phyloP scores from a whole-genome alignment of 2,888 invertebrate species.

The Drosophila borborema region DNA sequence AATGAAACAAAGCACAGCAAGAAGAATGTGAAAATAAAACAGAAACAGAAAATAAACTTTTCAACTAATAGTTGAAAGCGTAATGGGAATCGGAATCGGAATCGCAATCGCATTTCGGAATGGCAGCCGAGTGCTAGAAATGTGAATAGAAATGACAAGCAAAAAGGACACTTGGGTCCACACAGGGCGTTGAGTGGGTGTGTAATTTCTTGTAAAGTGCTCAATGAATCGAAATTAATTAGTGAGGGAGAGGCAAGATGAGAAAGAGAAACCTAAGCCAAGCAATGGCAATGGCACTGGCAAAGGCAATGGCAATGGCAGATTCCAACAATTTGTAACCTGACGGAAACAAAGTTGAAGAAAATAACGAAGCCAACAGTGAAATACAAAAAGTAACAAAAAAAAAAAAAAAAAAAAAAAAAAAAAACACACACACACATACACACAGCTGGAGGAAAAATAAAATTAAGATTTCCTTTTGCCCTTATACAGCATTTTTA shows the following conservation, averaged over 20 bases:
- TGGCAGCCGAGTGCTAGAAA: constrained; percentile 27
- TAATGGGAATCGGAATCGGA: constrained; percentile 47
- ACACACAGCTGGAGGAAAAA: constrained; percentile 19
- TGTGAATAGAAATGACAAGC: constrained; percentile 31
- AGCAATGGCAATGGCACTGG: constrained; percentile 27
- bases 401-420: neutral
- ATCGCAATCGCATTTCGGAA: constrained; percentile 20
- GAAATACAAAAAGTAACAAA: neutral
- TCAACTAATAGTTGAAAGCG: constrained; percentile 53
- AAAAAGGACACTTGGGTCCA: constrained; percentile 4
- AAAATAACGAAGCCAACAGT: constrained; percentile 62
- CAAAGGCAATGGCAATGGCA: constrained; percentile 29
- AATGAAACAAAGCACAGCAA: constrained; percentile 38
- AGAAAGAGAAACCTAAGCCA: constrained; percentile 43
- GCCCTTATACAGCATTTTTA: constrained; percentile 53
- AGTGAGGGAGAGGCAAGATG: constrained; percentile 67
- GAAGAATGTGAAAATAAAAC: constrained; percentile 6
- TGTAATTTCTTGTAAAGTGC: constrained; percentile 78
- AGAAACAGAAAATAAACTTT: constrained; percentile 33
- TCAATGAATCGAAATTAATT: constrained; percentile 83
- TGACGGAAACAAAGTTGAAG: constrained; percentile 70
- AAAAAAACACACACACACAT: neutral
- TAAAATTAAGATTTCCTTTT: constrained; percentile 75
- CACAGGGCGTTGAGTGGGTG: constrained; percentile 54
- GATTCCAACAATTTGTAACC: constrained; percentile 73